phyloP scores from a whole-genome alignment of 2,888 invertebrate species.

The Athalia rosae region DNA sequence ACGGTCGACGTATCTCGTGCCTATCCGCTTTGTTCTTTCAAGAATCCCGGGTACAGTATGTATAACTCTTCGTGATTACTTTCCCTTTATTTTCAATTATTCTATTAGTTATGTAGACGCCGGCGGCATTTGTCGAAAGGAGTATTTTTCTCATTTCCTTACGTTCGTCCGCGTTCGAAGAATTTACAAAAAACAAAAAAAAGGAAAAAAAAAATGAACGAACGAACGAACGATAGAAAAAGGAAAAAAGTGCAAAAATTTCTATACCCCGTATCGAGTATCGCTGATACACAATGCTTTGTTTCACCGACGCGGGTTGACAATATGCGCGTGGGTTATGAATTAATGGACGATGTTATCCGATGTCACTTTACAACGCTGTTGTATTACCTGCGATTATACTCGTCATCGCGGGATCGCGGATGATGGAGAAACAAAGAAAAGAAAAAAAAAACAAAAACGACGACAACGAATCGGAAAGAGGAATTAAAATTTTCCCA shows the following conservation, averaged over 20 bases:
- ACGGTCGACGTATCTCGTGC: constrained; percentile 36
- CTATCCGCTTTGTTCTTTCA: constrained; percentile 37
- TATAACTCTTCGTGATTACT: constrained; percentile 19
- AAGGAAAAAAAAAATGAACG: too few relatives aligned
- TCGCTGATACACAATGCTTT: not conserved
- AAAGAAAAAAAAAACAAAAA: too few relatives aligned
- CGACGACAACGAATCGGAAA: too few relatives aligned
- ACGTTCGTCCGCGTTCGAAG: not conserved
- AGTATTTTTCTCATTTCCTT: not conserved
- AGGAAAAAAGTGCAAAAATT: not conserved
- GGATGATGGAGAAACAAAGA: too few relatives aligned
- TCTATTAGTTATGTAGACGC: constrained; percentile 4
- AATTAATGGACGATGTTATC: constrained; percentile 1
- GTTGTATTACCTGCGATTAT: not conserved
- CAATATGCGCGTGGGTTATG: not conserved
- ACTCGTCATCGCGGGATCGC: constrained; percentile 2
- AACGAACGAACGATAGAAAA: too few relatives aligned
- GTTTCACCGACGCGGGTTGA: not conserved
- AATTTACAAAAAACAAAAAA: not conserved
- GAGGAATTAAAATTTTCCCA: not conserved
- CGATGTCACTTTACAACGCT: not conserved
- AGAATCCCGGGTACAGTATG: constrained; percentile 10
- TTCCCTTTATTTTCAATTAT: constrained; percentile 42
- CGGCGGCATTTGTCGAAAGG: not conserved
- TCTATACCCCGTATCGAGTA: not conserved